Evolutionary conservation across 1,140 invertebrate genomes (phyloP), one percentile per base, ranked within the genome.

Genomic region (Drosophila pandora): DNA sequence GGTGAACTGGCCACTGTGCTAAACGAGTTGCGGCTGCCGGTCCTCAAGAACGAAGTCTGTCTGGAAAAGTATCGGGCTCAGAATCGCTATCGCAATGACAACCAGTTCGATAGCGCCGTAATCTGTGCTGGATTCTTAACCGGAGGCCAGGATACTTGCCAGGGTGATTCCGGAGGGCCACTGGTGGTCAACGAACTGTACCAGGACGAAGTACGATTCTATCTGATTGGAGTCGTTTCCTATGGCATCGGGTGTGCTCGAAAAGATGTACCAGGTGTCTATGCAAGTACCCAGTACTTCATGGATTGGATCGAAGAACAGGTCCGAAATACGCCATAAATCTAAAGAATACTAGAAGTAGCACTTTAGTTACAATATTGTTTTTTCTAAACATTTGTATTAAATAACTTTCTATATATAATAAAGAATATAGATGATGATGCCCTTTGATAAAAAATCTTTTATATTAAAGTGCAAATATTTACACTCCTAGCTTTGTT

Each of bases 141-240:
- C 3, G 96, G 96, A 1, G 95, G 95, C 22, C 95, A 95, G 85
- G 97, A 97, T 90, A 94, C 96, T 10, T 97, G 96, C 83, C 95
- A 96, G 91, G 95, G 96, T 21, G 96, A 97, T 91, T 97, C 96
- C 28, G 96, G 96, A 7, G 97, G 96, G 21, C 96, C 96, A 1
- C 82, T 97, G 3, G 96, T 97, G 95, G 90, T 92, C 28, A 92
- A 92, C 34, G 88, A 92, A 58, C 58, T 28, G 2, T 22, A 39
- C 23, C 12, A 58, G 12, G 52, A 32, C 13, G 22, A 67, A 49
- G 34, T 79, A 6, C 62, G 76, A 12, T 95, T 92, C 76, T 94
- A 94, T 64, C 90, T 94, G 47, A 93, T 96, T 53, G 95, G 95
- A 2, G 92, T 96, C 0, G 95, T 96, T 0, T 95, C 95, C 1